Evolutionary conservation across 2,113 vertebrate species (phyloP), one percentile per base, ranked within the genome.

Genomic region (Sula dactylatra): DNA sequence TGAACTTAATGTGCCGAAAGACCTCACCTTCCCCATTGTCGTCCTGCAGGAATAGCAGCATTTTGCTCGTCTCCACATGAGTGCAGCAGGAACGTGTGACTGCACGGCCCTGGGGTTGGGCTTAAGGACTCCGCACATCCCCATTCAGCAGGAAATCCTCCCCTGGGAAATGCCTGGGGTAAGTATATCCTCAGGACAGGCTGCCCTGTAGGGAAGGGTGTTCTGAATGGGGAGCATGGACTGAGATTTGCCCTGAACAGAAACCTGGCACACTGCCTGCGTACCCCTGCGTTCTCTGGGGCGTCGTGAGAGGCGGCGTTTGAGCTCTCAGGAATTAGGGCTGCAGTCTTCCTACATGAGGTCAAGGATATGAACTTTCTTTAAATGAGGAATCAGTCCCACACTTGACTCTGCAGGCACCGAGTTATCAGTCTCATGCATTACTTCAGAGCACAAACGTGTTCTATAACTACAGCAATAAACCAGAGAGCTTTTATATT

Each of bases 271-370:
- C 29, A 9, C 18, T 12, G 14, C 42, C 71, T 49, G n/a, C 3
- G 3, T 65, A 40, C 29, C 22, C 29, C 50, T 22, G 42, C 4
- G 1, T 36, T 38, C 61, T 66, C n/a, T 34, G 29, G 29, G n/a
- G 18, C 5, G 3, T 40, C 1, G 1, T 27, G 36, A 49, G 54
- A 36, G 16, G 32, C 2, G 2, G 10, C 13, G 25, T 45, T 34
- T 56, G 50, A 29, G 29, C 62, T 49, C 20, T 27, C 25, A 20
- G n/a, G 3, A 47, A n/a, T 22, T 40, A 29, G 31, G n/a, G 42
- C 17, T 11, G 13, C 50, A n/a, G 36, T 34, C 24, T 49, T 58
- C 44, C 44, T 34, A 47, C 62, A 6, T 29, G 31, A 5, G 62
- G 29, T 22, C 44, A 29, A 69, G 52, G 31, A 20, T n/a, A 42